Evolutionary conservation across 2,797 vertebrate species (phyloP).

Genomic region (Anguilla pacifica): DNA sequence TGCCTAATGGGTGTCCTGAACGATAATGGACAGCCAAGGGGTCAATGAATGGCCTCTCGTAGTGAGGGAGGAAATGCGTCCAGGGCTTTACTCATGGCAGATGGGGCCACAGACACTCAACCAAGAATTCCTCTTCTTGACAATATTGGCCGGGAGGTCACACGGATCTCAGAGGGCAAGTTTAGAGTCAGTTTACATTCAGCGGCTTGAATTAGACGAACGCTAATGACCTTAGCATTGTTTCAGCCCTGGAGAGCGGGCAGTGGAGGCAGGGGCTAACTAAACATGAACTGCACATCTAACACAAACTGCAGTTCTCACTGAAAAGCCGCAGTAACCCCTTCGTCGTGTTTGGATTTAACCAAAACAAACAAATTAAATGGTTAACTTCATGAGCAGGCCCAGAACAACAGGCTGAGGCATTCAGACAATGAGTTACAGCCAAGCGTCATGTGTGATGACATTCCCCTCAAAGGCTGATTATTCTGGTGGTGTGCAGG

Average conservation of each 20-base stretch:
- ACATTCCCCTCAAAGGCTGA: neutral
- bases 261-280: neutral
- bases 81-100: neutral
- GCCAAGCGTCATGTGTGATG: neutral
- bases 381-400: neutral
- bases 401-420: neutral
- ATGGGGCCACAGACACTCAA: conserved; percentile 17
- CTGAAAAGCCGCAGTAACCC: neutral
- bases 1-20: neutral
- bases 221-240: conserved; percentile 1
- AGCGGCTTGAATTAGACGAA: neutral
- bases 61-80: neutral
- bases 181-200: neutral
- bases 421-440: neutral
- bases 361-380: neutral
- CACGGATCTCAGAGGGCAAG: neutral
- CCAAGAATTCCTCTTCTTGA: conserved; percentile 6
- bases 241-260: neutral
- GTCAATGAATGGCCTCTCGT: neutral
- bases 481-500: neutral
- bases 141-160: conserved; percentile 5
- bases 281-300: neutral
- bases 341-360: neutral
- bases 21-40: conserved; percentile 3
- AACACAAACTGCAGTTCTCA: neutral